Percentiles rank a stretch among this genome's conserved stretches.
Evolutionary conservation across 2,113 vertebrate species (phyloP).

Genomic region (Orientallactaga bullata): DNA sequence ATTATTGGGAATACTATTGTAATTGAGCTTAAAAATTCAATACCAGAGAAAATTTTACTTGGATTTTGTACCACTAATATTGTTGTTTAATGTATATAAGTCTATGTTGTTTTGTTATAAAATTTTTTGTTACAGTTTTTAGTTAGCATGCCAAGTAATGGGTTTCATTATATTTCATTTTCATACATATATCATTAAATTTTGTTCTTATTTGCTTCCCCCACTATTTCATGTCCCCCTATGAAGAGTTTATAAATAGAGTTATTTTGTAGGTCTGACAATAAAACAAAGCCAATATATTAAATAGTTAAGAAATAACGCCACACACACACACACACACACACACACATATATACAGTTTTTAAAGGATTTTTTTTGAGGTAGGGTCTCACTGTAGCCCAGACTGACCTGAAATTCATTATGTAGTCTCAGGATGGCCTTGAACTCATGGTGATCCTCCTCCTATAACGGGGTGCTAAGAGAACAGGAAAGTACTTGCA

Average conservation of each 20-base stretch:
- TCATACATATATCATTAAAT: not conserved
- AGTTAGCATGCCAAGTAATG: not conserved
- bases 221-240: too few species aligned
- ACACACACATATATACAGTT: too few species aligned
- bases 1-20: conserved; percentile 5
- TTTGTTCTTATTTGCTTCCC: not conserved
- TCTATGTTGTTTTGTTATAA: not conserved
- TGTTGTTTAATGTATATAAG: conserved; percentile 13
- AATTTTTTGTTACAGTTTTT: not conserved
- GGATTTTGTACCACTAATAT: not conserved
- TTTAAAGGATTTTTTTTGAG: too few species aligned
- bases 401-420: too few species aligned
- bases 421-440: too few species aligned
- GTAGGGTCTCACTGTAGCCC: too few species aligned
- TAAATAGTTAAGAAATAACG: conserved; percentile 14
- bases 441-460: too few species aligned
- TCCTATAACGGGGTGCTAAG: too few species aligned
- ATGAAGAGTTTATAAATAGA: not conserved
- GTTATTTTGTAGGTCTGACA: not conserved
- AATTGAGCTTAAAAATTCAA: conserved; percentile 51
- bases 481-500: too few species aligned
- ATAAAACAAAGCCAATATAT: conserved; percentile 11
- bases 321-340: not conserved
- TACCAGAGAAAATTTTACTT: conserved; percentile 11
- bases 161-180: not conserved